Conservation (phyloP, 1,140 invertebrate species). For the Triops cancriformis region DNA sequence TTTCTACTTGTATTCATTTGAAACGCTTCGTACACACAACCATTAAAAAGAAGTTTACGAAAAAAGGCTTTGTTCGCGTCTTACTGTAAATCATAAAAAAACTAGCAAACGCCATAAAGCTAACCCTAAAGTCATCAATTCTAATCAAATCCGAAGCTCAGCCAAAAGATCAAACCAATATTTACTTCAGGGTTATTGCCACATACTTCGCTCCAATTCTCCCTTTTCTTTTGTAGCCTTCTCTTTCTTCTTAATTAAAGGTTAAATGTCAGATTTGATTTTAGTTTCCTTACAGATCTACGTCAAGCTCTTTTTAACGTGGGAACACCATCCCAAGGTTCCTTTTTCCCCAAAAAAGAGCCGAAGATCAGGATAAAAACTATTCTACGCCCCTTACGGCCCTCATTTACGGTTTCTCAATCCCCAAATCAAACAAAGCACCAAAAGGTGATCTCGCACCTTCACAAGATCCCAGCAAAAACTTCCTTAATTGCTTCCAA, state of each 20-base stretch:
- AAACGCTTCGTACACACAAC: too few species aligned
- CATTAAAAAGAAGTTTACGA: too few species aligned
- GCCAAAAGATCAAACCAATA: too few species aligned
- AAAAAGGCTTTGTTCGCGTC: too few species aligned
- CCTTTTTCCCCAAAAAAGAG: background rate
- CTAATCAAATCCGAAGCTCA: too few species aligned
- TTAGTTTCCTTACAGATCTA: background rate
- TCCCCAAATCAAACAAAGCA: background rate
- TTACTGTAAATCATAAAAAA: too few species aligned
- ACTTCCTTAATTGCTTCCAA: background rate
- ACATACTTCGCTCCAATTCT: background rate
- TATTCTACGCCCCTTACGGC: background rate
- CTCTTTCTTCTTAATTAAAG: background rate
- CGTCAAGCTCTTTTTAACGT: background rate
- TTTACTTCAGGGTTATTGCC: too few species aligned
- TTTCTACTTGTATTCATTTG: too few species aligned
- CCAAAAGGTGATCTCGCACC: background rate
- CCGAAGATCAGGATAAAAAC: background rate
- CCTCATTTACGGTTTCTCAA: background rate
- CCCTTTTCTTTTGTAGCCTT: background rate
- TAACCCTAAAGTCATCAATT: too few species aligned
- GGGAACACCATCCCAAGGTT: background rate
- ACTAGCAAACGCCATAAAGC: too few species aligned
- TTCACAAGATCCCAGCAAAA: background rate
- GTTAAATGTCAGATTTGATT: background rate